Base-by-base conservation (phyloP, 2,888 invertebrate genomes). In the Orthosia gothica region DNA sequence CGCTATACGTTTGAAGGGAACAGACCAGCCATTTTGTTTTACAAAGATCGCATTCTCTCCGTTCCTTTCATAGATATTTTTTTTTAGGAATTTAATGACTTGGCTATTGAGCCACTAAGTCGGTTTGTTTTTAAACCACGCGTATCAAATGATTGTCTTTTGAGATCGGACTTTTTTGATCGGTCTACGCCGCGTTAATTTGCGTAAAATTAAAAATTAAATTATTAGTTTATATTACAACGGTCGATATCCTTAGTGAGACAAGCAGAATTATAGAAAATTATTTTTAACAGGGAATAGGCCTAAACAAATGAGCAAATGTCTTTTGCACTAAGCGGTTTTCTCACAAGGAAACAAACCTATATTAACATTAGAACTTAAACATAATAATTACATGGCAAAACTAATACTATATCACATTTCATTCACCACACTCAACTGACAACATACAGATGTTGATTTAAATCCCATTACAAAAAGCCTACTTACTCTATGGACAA, bases 331-430 rank as follows among this genome's bases (percentile, higher is more conserved):
- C 18, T 18, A 23, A 23, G 58, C 55, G 16, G 7, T 55, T 71
- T 40, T 54, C 59, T 63, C 74, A 54, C 50, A 74, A 83, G 12
- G 23, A 47, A 49, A 45, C 16, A 16, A 26, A 18, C 12, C 15
- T 45, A 69, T 32, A 12, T 67, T 57, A 80, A 55, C 40, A 62
- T 52, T 67, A 23, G n/a, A 75, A 81, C 71, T 69, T 76, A 81
- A 59, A 74, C 18, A 54, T 63, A 74, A 67, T 59, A 67, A 81
- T 69, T 73, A 81, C 65, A 86, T 86, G 74, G 82, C 76, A 57
- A 76, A 82, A 84, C 78, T 85, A 76, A 81, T 71, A 74, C 70
- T 87, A 85, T 86, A 86, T 86, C 86, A 86, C 86, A 86, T 79
- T 83, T 81, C 87, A 87, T 70, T 75, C 80, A 68, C 77, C 72